Conservation (phyloP, 2,888 invertebrate genomes). For the Cacoxenus indagator region DNA sequence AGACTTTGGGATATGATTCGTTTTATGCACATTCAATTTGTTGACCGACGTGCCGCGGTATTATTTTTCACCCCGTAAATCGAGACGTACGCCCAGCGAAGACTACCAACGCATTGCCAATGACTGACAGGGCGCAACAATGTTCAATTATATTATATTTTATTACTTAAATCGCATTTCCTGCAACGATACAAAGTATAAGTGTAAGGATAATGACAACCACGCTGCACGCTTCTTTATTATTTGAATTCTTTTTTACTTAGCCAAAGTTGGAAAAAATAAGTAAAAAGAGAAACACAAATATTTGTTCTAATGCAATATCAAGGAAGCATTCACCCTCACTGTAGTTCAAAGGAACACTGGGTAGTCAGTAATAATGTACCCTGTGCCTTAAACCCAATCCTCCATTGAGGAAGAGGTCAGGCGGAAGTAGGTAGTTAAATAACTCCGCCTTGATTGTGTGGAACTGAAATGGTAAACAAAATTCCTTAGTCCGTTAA, state of each 20-base stretch:
- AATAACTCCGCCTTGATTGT: too few relatives aligned
- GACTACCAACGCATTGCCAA: background rate
- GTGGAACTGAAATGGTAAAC: too few relatives aligned
- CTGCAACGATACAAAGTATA: constrained; percentile 27
- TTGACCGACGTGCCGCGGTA: background rate
- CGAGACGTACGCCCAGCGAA: background rate
- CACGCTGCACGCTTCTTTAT: too few relatives aligned
- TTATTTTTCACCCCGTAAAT: background rate
- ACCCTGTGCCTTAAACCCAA: too few relatives aligned
- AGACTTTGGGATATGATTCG: too few relatives aligned
- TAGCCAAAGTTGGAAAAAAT: background rate
- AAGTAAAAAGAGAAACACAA: constrained; percentile 37
- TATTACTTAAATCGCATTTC: constrained; percentile 23
- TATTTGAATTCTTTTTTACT: too few relatives aligned
- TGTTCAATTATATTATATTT: constrained; percentile 34
- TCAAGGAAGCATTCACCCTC: constrained; percentile 5
- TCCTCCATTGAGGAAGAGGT: too few relatives aligned
- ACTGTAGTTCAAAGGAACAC: too few relatives aligned
- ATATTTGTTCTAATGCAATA: constrained; percentile 47
- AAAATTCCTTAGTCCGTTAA: too few relatives aligned
- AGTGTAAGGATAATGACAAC: constrained; percentile 27
- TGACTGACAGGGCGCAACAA: background rate
- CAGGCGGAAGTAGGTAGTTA: too few relatives aligned
- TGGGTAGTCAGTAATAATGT: too few relatives aligned
- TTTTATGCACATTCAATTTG: background rate